phyloP scores from a whole-genome alignment of 2,797 vertebrate species.

The Gastrophryne carolinensis region DNA sequence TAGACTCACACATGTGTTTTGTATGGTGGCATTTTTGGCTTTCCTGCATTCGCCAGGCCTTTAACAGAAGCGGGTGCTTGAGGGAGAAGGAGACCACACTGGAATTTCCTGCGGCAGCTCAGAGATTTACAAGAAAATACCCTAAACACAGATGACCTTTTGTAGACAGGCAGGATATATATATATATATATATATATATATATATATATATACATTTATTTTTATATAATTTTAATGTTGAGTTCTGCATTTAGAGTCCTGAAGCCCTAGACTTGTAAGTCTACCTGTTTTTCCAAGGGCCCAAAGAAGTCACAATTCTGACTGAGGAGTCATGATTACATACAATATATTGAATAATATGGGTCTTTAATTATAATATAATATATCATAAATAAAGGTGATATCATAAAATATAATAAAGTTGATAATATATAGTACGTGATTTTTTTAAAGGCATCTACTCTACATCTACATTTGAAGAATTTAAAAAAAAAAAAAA shows the following conservation, averaged over 20 bases:
- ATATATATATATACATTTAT: constrained; percentile 45
- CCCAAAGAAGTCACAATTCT: constrained; percentile 31
- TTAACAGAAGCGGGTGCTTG: constrained; percentile 11
- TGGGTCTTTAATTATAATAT: too few relatives aligned
- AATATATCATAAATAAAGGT: too few relatives aligned
- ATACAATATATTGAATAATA: too few relatives aligned
- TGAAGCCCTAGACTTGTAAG: constrained; percentile 14
- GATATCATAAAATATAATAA: too few relatives aligned
- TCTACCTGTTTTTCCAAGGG: constrained; percentile 48
- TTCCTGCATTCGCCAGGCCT: constrained; percentile 29
- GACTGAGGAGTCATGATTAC: too few relatives aligned
- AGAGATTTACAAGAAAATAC: constrained; percentile 41
- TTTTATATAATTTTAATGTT: background rate
- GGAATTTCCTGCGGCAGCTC: constrained; percentile 48
- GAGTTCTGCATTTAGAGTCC: constrained; percentile 8
- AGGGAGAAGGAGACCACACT: constrained; percentile 33
- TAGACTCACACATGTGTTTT: constrained; percentile 34
- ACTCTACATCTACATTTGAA: too few relatives aligned
- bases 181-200: constrained; percentile 28
- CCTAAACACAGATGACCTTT: constrained; percentile 50
- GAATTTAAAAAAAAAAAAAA: too few relatives aligned
- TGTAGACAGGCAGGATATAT: constrained; percentile 40
- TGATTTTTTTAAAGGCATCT: too few relatives aligned
- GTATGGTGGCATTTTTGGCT: constrained; percentile 35
- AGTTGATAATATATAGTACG: too few relatives aligned